Percentiles rank a stretch among this genome's conserved stretches.
phyloP scores from a whole-genome alignment of 1,140 invertebrate species.

The Protaetia brevitarsis region DNA sequence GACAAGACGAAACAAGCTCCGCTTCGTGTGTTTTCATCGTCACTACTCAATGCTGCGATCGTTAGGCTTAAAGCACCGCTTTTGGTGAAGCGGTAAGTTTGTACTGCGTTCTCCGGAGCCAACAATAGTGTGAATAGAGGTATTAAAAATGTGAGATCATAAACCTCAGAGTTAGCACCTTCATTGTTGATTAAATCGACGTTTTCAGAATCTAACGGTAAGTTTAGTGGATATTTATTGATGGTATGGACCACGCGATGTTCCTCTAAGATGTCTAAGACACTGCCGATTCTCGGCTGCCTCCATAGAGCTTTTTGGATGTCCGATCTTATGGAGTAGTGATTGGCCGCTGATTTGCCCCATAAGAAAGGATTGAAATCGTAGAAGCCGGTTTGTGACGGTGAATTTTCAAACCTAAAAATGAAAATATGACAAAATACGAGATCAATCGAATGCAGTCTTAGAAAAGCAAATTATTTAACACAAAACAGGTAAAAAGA shows the following conservation, averaged over 20 bases:
- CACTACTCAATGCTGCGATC: slow-evolving; percentile 61
- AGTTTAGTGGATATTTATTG: slow-evolving; percentile 55
- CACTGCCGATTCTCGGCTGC: slow-evolving; percentile 66
- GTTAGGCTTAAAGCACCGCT: slow-evolving; percentile 63
- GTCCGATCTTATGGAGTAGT: slow-evolving; percentile 65
- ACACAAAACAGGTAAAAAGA: neutral
- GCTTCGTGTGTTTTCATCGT: slow-evolving; percentile 56
- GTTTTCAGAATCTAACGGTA: slow-evolving; percentile 36
- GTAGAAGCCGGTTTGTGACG: slow-evolving; percentile 48
- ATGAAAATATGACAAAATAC: slow-evolving; percentile 4
- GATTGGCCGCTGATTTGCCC: slow-evolving; percentile 70
- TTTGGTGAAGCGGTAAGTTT: slow-evolving; percentile 62
- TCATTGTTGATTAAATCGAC: slow-evolving; percentile 17
- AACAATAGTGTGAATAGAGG: slow-evolving; percentile 66
- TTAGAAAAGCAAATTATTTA: neutral
- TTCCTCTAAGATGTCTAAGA: slow-evolving; percentile 66
- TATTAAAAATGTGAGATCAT: slow-evolving; percentile 72
- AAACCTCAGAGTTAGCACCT: slow-evolving; percentile 50
- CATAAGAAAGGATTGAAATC: slow-evolving; percentile 76
- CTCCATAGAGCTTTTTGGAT: slow-evolving; percentile 62
- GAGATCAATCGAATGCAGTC: neutral
- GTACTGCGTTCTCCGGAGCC: slow-evolving; percentile 61
- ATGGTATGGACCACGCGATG: slow-evolving; percentile 64
- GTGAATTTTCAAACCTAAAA: slow-evolving; percentile 38
- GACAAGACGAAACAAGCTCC: slow-evolving; percentile 65